Evolutionary conservation across 2,113 vertebrate genomes (phyloP).

Genomic region (Sakesphorus luctuosus): DNA sequence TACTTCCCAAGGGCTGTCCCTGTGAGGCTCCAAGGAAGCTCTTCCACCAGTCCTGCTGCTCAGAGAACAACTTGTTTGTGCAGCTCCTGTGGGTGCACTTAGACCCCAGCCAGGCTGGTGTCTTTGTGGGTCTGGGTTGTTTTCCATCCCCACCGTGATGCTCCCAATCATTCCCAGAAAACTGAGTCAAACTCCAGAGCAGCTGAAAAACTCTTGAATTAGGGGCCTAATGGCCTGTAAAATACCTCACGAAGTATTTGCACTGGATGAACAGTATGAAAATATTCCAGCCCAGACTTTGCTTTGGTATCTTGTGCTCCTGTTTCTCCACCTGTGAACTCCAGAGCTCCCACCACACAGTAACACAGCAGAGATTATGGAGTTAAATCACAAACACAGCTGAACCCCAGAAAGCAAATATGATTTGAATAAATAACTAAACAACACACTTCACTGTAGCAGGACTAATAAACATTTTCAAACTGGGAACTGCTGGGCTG

Average conservation of each 20-base stretch:
- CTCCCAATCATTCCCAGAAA: neutral
- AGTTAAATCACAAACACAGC: neutral
- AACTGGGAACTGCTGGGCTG: neutral
- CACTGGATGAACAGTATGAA: accelerated
- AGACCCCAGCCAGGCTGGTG: neutral
- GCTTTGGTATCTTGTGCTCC: neutral
- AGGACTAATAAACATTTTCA: neutral
- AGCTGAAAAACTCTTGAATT: neutral
- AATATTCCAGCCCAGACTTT: neutral
- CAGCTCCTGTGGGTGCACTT: neutral
- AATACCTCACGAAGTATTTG: neutral
- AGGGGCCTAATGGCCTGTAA: neutral
- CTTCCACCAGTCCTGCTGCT: neutral
- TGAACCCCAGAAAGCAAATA: neutral
- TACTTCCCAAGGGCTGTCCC: neutral
- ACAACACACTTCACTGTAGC: neutral
- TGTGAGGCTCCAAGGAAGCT: neutral
- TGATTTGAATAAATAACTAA: neutral
- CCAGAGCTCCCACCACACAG: neutral
- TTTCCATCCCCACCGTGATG: neutral
- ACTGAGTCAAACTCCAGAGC: neutral
- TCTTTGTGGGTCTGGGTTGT: accelerated
- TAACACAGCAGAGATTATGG: neutral
- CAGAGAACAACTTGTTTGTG: conserved; percentile 36
- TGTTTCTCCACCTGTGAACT: neutral